Percentiles rank a stretch among this genome's conserved stretches.
phyloP scores from a whole-genome alignment of 2,113 vertebrate genomes.

The Epinephelus moara region DNA sequence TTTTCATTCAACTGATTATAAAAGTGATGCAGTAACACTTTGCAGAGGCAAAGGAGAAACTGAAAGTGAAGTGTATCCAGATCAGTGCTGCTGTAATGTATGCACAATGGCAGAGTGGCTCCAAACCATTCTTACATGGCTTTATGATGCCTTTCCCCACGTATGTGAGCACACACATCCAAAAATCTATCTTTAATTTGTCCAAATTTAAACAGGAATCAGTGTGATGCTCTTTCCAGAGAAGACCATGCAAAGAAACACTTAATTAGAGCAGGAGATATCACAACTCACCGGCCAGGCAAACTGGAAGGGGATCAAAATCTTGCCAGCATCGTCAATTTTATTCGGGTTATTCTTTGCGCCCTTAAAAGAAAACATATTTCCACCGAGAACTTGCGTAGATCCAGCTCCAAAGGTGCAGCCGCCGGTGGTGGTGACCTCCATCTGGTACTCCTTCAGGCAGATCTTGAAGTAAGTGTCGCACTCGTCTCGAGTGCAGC shows the following conservation, averaged over 20 bases:
- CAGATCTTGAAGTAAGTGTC: slow-evolving; percentile 97
- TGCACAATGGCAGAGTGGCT: not conserved
- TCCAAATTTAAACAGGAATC: not conserved
- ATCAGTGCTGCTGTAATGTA: not conserved
- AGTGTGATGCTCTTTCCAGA: not conserved
- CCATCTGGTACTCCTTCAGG: slow-evolving; percentile 95
- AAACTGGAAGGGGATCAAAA: slow-evolving; percentile 94
- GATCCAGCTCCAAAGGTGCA: slow-evolving; percentile 92
- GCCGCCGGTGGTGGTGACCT: slow-evolving; percentile 86
- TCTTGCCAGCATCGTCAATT: slow-evolving; percentile 86
- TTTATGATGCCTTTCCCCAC: not conserved
- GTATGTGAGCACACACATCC: not conserved
- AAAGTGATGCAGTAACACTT: not conserved
- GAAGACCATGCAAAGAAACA: not conserved
- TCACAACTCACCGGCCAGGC: slow-evolving; percentile 94
- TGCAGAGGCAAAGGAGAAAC: not conserved
- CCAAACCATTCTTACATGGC: not conserved
- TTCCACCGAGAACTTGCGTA: slow-evolving; percentile 95
- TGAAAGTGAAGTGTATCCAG: not conserved
- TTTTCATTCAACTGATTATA: not conserved
- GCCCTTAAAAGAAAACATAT: slow-evolving; percentile 92
- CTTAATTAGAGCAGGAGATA: not conserved
- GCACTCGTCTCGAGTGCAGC: slow-evolving; percentile 94
- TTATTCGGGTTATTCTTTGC: slow-evolving; percentile 82
- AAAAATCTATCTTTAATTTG: not conserved